Conservation (phyloP, 2,888 invertebrate species). For the Dasypolia templi region DNA sequence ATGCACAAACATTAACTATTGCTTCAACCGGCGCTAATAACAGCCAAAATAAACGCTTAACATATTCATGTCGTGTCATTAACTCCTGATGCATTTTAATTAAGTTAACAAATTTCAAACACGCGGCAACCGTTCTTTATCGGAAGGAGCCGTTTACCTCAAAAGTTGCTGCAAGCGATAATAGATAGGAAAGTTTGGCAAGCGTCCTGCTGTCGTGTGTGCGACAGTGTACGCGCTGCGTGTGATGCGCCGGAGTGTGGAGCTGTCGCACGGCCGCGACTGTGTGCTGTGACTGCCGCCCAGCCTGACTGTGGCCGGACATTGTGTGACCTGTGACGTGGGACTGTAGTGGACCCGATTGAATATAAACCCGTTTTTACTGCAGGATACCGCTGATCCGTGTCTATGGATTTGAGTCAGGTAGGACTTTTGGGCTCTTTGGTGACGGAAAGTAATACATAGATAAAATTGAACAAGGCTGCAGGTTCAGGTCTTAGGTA, state of each 20-base stretch:
- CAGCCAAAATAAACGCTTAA: slow-evolving; percentile 19
- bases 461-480: no score
- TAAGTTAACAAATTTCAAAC: slow-evolving; percentile 18
- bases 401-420: slow-evolving; percentile 81
- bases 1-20: slow-evolving; percentile 21
- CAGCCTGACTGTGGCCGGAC: slow-evolving; percentile 2
- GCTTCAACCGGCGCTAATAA: slow-evolving; percentile 16
- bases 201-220: slow-evolving; percentile 31
- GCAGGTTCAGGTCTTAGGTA: no score
- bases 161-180: slow-evolving; percentile 11
- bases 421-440: slow-evolving; percentile 66
- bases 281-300: slow-evolving; percentile 7
- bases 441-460: slow-evolving; percentile 37
- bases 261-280: no score
- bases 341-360: slow-evolving; percentile 11
- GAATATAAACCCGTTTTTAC: slow-evolving; percentile 8
- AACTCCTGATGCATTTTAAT: slow-evolving; percentile 51
- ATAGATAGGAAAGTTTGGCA: slow-evolving; percentile 53
- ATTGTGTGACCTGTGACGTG: slow-evolving; percentile 10
- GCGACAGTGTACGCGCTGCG: slow-evolving; percentile 62
- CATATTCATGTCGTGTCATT: slow-evolving; percentile 26
- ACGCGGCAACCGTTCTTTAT: slow-evolving; percentile 2
- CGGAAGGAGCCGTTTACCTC: slow-evolving; percentile 43
- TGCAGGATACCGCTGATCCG: slow-evolving; percentile 3
- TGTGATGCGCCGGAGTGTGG: slow-evolving; percentile 56